Conservation (phyloP, 2,113 vertebrate species). For the Elgaria multicarinata region DNA sequence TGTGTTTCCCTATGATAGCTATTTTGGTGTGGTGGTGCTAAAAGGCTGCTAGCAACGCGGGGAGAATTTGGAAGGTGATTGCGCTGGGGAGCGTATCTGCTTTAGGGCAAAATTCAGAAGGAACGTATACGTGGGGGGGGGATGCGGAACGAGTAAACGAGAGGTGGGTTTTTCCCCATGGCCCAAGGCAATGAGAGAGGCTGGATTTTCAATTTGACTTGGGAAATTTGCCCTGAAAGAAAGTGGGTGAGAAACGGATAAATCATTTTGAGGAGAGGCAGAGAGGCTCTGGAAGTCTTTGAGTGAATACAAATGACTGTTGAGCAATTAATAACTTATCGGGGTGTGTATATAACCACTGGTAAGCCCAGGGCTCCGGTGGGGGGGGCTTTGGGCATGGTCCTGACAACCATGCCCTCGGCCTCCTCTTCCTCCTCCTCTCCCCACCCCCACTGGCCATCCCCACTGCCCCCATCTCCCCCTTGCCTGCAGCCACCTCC, state of each 20-base stretch:
- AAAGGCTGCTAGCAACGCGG: constrained; percentile 18
- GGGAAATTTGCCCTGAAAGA: neutral
- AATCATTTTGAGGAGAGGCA: neutral
- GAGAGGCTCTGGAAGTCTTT: neutral
- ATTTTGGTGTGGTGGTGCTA: neutral
- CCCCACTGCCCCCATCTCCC: no score
- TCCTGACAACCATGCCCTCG: no score
- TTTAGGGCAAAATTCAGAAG: constrained; percentile 42
- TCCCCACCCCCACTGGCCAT: no score
- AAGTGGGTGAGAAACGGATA: neutral
- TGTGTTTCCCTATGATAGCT: neutral
- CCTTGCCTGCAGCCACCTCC: no score
- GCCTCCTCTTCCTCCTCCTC: no score
- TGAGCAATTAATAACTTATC: neutral
- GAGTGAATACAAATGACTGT: neutral
- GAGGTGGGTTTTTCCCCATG: neutral
- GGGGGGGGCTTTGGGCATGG: no score
- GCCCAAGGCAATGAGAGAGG: neutral
- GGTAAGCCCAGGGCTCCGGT: neutral
- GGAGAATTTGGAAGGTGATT: constrained; percentile 21
- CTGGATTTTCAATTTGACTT: neutral
- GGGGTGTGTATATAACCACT: neutral
- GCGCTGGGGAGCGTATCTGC: constrained; percentile 31
- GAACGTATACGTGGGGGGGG: neutral
- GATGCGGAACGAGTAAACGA: neutral